These are phyloP conservation scores for Idaea straminata DNA, from an alignment of 2,888 invertebrate genomes.

Conservation along the genomic window DNA sequence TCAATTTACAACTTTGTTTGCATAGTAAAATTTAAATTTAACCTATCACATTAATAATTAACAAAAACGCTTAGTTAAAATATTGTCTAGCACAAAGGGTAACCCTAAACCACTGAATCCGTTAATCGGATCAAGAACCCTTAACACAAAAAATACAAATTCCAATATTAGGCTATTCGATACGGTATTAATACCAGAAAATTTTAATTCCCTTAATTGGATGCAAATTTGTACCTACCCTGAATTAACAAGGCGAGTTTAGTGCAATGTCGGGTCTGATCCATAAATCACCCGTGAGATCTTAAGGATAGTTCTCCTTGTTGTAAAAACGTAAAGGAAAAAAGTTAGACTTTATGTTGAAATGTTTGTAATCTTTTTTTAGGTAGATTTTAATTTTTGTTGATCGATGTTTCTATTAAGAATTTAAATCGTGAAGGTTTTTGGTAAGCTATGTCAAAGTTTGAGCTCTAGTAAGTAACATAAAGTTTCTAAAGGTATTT, in stretches of 20 bases:
- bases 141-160: conserved; percentile 19
- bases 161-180: conserved; percentile 31
- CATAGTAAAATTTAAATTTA: no score
- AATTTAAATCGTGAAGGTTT: background rate
- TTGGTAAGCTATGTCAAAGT: background rate
- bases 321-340: conserved; percentile 7
- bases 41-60: background rate
- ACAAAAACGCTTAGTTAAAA: no score
- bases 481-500: no score
- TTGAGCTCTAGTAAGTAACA: no score
- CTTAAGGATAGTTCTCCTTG: conserved; percentile 56
- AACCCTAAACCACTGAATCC: background rate
- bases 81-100: background rate
- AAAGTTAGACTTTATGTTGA: conserved; percentile 7
- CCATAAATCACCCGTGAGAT: conserved; percentile 70
- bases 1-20: no score
- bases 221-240: conserved; percentile 61
- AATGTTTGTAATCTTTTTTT: conserved; percentile 4
- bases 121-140: background rate
- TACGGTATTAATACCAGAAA: conserved; percentile 49
- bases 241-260: conserved; percentile 70
- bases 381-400: conserved; percentile 4
- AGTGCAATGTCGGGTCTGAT: conserved; percentile 39
- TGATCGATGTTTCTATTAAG: background rate
- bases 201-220: conserved; percentile 62